Base-by-base conservation (phyloP, 1,140 invertebrate genomes). In the Lucilia cuprina region DNA sequence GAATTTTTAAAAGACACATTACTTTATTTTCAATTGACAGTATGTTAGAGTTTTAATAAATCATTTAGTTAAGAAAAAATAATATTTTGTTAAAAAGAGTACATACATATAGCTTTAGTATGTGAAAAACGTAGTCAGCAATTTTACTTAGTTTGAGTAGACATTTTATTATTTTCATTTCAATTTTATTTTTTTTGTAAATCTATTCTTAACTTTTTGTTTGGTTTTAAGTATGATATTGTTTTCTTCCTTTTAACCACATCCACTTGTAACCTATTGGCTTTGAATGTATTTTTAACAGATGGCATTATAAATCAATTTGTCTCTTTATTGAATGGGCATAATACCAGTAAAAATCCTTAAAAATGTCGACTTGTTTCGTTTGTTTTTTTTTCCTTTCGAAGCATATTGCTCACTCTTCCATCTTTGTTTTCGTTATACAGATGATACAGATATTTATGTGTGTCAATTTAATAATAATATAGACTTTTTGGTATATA, bases 401-500 rank as follows among this genome's bases (percentile, higher is more conserved):
- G 50, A 7, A 8, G 5, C 10, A 41, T 41, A 3, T 41, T 41
- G 25, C 41, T 41, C 10, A 8, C 12, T 60, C 50, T 14, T 1
- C 50, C 50, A 41, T 17, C 17, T 60, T 14, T 60, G 50, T 60
- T 13, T 25, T n/a, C 70, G 19, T 7, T 21, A 74, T 30, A 30
- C 25, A 30, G 25, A 74, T 8, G 41, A 41, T 41, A 41, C 2
- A 75, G 13, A 75, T 35, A 80, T 49, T 80, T 77, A 80, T 80
- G 77, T 80, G 77, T 80, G 77, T 80, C 77, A 80, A 80, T 49
- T 80, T 80, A 49, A 80, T 80, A 49, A 80, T 80, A 80, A 80
- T 80, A 49, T 19, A 70, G 60, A 70, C 13, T 60, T n/a, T 60
- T 30, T 60, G 2, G 10, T 3, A 41, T 5, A 41, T 41, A 41